phyloP scores from a whole-genome alignment of 2,113 vertebrate genomes.

The Charina bottae region DNA sequence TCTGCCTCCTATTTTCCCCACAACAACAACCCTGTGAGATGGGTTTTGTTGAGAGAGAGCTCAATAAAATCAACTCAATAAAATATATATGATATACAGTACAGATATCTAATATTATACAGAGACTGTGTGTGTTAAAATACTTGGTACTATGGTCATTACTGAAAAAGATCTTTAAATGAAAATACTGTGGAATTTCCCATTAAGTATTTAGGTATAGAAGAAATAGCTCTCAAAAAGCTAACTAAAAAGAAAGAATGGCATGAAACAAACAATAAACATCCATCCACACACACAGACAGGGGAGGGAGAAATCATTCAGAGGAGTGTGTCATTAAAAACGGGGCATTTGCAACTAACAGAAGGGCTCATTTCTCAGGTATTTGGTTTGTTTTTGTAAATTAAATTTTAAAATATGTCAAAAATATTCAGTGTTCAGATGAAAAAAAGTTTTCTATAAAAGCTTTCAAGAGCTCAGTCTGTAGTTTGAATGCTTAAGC shows the following conservation, averaged over 20 bases:
- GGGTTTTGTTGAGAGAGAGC: background rate
- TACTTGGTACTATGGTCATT: background rate
- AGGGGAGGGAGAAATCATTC: constrained; percentile 59
- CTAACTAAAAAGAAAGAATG: constrained; percentile 10
- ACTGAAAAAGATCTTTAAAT: background rate
- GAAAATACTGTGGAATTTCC: background rate
- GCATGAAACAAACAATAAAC: constrained; percentile 31
- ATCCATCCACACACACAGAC: constrained; percentile 33
- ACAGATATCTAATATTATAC: background rate
- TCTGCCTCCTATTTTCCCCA: background rate
- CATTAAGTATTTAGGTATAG: constrained; percentile 14
- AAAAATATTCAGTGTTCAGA: constrained; percentile 72
- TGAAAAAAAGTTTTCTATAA: constrained; percentile 57
- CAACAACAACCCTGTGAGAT: background rate
- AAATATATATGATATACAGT: background rate
- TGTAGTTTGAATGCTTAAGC: constrained; percentile 70
- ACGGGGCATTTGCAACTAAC: constrained; percentile 57
- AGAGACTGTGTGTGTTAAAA: background rate
- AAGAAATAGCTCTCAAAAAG: constrained; percentile 38
- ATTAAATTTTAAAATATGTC: constrained; percentile 70
- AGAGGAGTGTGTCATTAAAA: constrained; percentile 53
- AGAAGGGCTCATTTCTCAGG: constrained; percentile 66
- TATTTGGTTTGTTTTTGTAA: constrained; percentile 67
- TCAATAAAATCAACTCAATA: too few relatives aligned
- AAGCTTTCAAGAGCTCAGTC: constrained; percentile 67